Evolutionary conservation across 2,888 invertebrate genomes (phyloP), one percentile per base, ranked within the genome.

Genomic region (Cataglyphis albicans): DNA sequence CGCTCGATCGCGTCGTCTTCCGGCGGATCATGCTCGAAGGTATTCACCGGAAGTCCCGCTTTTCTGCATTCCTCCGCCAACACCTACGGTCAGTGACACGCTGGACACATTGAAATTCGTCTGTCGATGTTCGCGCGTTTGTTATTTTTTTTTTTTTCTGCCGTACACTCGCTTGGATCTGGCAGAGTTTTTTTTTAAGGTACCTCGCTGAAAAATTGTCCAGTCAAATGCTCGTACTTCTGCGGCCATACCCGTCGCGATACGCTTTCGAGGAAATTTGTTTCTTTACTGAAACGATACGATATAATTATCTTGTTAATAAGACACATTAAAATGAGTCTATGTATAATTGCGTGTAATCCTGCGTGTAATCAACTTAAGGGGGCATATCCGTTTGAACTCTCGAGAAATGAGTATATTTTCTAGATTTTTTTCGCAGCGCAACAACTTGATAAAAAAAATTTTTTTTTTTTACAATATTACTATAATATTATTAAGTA

Each of bases 201-300:
- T 88, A 93, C 92, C 91, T 92, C 88, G 25, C 89, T 87, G 52
- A 92, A 90, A 73, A 87, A 91, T 75, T 92, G 88, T 3, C 92
- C 92, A 9, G 86, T 87, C 18, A 93, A 84, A 76, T 90, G 83
- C 25, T 87, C 84, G 80, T 92, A 93, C 18, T 88, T 92, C 18
- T 84, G 55, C n/a, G 85, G 76, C 91, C 93, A 92, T 7, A 84
- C 84, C 59, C 85, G 88, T 63, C 84, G 88, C 64, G 88, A 85
- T 32, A 90, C 85, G 64, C 86, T 87, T 72, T 93, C 92, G 25
- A 87, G 89, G 52, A 81, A 55, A 65, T 89, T 91, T 32, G 91
- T 85, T 86, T 93, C 92, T 83, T 93, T 93, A 35, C 93, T 93
- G 57, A 59, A 86, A 84, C n/a, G 35, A 78, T 32, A 55, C 15